These are phyloP conservation scores for Pseudococcus viburni DNA, from an alignment of 2,888 invertebrate species.

Conservation along the genomic window DNA sequence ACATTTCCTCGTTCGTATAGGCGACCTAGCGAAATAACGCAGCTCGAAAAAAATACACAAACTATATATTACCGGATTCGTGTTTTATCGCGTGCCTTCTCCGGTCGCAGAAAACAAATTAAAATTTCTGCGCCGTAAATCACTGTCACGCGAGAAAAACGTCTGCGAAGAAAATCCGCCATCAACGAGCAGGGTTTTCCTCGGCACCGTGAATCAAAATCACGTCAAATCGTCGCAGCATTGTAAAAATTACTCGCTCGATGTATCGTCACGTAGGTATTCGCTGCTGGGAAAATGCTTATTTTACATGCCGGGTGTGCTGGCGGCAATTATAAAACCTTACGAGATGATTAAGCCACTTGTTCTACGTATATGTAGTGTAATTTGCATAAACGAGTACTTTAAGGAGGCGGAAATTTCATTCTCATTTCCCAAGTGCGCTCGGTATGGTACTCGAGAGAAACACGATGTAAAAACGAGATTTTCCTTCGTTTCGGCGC, in stretches of 20 bases:
- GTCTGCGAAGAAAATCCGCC: neutral
- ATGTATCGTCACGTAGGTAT: neutral
- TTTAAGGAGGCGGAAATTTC: slow-evolving; percentile 33
- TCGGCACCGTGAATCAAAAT: neutral
- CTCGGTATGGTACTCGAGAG: neutral
- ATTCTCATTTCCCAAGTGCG: slow-evolving; percentile 1
- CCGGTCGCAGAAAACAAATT: neutral
- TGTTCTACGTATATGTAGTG: slow-evolving; percentile 1
- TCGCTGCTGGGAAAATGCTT: neutral
- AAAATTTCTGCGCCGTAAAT: slow-evolving; percentile 27
- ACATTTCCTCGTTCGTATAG: neutral
- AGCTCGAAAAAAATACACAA: neutral
- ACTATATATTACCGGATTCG: neutral
- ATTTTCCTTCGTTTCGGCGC: neutral
- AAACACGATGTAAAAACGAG: slow-evolving; percentile 2
- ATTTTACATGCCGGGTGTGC: neutral
- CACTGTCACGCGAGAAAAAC: slow-evolving; percentile 31
- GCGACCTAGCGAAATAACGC: neutral
- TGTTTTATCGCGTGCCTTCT: slow-evolving; percentile 15
- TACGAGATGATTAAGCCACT: slow-evolving; percentile 41
- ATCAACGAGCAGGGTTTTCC: neutral
- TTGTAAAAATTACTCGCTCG: neutral
- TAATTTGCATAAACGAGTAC: slow-evolving; percentile 47
- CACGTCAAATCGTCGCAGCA: neutral
- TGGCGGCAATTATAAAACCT: slow-evolving; percentile 23